Evolutionary conservation across 2,888 invertebrate genomes (phyloP).

Genomic region (Argyresthia albistria): DNA sequence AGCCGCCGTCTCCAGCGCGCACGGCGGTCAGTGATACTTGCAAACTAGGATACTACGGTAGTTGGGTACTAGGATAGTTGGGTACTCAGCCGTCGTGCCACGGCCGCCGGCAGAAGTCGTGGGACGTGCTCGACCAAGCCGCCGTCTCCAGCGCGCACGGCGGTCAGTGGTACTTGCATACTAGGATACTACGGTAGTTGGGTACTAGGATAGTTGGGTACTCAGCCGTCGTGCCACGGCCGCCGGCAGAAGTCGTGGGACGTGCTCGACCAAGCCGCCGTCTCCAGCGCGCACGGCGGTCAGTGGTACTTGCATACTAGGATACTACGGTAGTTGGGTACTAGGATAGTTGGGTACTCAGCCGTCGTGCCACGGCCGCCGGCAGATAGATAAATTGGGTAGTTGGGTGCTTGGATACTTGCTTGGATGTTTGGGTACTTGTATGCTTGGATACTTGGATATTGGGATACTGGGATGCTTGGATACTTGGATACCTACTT

Average conservation of each 20-base stretch:
- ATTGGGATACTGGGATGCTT: too few species aligned
- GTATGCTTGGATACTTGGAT: too few species aligned
- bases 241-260: slow-evolving; percentile 95
- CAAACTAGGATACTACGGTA: too few species aligned
- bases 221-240: slow-evolving; percentile 24
- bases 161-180: slow-evolving; percentile 33
- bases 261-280: slow-evolving; percentile 86
- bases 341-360: too few species aligned
- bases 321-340: background rate
- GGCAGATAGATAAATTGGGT: too few species aligned
- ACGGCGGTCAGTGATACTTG: too few species aligned
- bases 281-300: slow-evolving; percentile 78
- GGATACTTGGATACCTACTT: too few species aligned
- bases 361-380: slow-evolving; percentile 40
- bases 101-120: slow-evolving; percentile 86
- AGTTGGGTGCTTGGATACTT: too few species aligned
- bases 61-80: too few species aligned
- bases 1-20: slow-evolving; percentile 82
- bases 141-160: slow-evolving; percentile 81
- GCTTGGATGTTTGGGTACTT: too few species aligned
- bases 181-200: background rate
- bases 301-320: background rate
- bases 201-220: background rate
- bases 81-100: slow-evolving; percentile 23
- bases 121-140: slow-evolving; percentile 93